These are phyloP conservation scores for Acleris literana DNA, from an alignment of 2,888 invertebrate species.

Conservation along the genomic window DNA sequence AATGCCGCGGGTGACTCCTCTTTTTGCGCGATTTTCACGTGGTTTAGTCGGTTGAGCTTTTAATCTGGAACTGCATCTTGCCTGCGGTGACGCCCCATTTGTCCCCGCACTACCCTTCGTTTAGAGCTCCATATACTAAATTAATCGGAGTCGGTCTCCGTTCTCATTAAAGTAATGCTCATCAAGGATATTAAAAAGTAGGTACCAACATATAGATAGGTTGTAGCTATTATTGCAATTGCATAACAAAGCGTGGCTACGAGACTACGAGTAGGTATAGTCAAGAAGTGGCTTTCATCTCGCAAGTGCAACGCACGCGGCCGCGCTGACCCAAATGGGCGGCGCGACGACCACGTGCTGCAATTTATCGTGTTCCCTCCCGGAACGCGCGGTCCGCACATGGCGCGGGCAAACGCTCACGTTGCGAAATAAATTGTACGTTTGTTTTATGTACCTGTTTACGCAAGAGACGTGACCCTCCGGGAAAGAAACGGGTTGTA, in stretches of 20 bases:
- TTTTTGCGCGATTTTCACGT: slow-evolving; percentile 83
- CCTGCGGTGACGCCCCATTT: slow-evolving; percentile 70
- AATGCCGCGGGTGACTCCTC: slow-evolving; percentile 83
- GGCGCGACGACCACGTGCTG: slow-evolving; percentile 54
- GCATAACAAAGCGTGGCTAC: too few species aligned
- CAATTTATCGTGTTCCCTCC: slow-evolving; percentile 71
- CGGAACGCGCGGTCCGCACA: slow-evolving; percentile 49
- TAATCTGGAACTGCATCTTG: slow-evolving; percentile 80
- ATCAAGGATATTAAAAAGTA: slow-evolving; percentile 28
- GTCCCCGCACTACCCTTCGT: slow-evolving; percentile 45
- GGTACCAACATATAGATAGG: too few species aligned
- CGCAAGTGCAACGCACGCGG: slow-evolving; percentile 31
- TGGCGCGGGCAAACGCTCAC: slow-evolving; percentile 31
- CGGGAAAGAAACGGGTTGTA: slow-evolving; percentile 30
- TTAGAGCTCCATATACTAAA: slow-evolving; percentile 33
- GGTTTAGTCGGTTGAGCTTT: slow-evolving; percentile 81
- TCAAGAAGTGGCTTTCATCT: slow-evolving; percentile 29
- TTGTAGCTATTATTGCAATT: too few species aligned
- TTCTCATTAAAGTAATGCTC: slow-evolving; percentile 19
- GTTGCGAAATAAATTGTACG: slow-evolving; percentile 21
- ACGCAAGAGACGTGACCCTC: slow-evolving; percentile 32
- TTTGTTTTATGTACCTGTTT: slow-evolving; percentile 18
- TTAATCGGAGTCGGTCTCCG: slow-evolving; percentile 29
- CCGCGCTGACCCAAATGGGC: slow-evolving; percentile 62
- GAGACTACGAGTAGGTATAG: slow-evolving; percentile 1